These are phyloP conservation scores for Anoncus sp. DNA, from an alignment of 2,888 invertebrate species.

Conservation along the genomic window DNA sequence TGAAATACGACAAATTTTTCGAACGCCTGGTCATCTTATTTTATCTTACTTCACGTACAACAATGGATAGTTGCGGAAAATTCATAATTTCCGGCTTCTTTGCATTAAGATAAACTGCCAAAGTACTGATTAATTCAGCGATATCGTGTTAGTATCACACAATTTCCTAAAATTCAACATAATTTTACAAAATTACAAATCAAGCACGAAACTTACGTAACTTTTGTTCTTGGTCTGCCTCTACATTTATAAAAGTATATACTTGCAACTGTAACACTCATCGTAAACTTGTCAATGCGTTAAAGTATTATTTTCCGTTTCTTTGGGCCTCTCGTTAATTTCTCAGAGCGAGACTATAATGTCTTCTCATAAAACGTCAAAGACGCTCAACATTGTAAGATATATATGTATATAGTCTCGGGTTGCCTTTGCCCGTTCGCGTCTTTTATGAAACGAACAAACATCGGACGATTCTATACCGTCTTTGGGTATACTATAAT, in stretches of 20 bases:
- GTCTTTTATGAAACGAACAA: constrained; percentile 46
- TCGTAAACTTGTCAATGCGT: constrained; percentile 60
- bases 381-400: constrained; percentile 20
- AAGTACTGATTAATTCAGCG: too few species aligned
- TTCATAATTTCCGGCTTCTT: too few species aligned
- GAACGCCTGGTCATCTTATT: not conserved
- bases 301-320: constrained; percentile 44
- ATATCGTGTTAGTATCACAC: too few species aligned
- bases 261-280: constrained; percentile 42
- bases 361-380: constrained; percentile 49
- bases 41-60: too few species aligned
- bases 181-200: too few species aligned
- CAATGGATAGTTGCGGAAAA: too few species aligned
- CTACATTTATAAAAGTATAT: not conserved
- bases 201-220: not conserved
- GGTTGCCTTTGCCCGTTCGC: constrained; percentile 6
- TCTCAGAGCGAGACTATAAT: constrained; percentile 18
- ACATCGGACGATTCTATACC: constrained; percentile 17
- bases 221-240: not conserved
- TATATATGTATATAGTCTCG: constrained; percentile 23
- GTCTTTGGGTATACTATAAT: constrained; percentile 10
- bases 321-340: constrained; percentile 32
- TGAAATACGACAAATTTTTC: not conserved
- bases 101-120: too few species aligned
- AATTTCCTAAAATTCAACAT: too few species aligned